phyloP scores from a whole-genome alignment of 2,113 vertebrate species.

The Phylloscopus whistleri region DNA sequence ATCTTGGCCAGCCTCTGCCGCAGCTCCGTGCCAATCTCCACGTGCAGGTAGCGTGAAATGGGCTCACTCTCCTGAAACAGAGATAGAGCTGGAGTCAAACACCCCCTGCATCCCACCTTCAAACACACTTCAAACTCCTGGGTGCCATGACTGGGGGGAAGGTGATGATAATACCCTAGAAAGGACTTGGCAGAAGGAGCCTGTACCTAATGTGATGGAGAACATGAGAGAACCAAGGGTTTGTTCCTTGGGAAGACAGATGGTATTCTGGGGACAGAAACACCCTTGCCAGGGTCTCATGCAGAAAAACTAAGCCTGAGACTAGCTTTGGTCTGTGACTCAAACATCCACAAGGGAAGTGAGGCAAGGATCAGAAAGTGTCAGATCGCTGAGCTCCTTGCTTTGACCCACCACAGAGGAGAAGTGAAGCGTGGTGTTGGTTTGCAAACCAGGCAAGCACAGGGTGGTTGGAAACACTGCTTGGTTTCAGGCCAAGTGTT shows the following conservation, averaged over 20 bases:
- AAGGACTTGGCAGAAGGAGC: neutral
- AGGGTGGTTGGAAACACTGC: neutral
- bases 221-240: neutral
- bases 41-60: constrained; percentile 83
- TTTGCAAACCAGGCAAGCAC: constrained; percentile 1
- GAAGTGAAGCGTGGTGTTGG: neutral
- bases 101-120: neutral
- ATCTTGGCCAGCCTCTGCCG: constrained; percentile 87
- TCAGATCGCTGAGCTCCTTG: neutral
- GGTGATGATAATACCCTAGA: neutral
- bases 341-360: neutral
- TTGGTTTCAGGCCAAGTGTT: neutral
- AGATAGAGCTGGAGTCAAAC: neutral
- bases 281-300: neutral
- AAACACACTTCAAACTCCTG: neutral
- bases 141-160: neutral
- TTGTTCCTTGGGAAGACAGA: neutral
- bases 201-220: neutral
- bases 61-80: constrained; percentile 87
- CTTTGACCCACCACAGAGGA: neutral
- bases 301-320: neutral
- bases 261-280: neutral
- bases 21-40: constrained; percentile 71
- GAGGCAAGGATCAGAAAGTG: neutral
- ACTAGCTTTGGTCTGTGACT: neutral